phyloP scores from a whole-genome alignment of 2,888 invertebrate genomes.

The Synanthedon andrenaeformis region DNA sequence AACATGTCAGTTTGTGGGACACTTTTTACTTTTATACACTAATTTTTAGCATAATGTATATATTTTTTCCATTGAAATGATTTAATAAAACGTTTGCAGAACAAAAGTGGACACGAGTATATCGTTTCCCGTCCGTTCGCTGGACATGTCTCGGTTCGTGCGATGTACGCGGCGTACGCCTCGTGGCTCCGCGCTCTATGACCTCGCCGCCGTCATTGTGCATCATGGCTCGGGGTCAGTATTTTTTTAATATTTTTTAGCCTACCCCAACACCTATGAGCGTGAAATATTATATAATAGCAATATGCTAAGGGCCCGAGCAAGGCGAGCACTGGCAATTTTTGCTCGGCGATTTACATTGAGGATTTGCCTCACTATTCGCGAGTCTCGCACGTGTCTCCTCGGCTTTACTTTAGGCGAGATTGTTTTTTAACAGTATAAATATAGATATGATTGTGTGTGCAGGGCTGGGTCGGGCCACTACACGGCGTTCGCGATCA shows the following conservation, averaged over 20 bases:
- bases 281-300: too few species aligned
- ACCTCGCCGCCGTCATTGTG: constrained; percentile 84
- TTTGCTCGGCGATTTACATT: too few species aligned
- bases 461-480: constrained; percentile 85
- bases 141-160: constrained; percentile 84
- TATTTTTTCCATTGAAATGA: too few species aligned
- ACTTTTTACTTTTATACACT: too few species aligned
- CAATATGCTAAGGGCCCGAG: too few species aligned
- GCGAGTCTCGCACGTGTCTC: too few species aligned
- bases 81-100: constrained; percentile 19
- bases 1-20: too few species aligned
- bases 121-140: constrained; percentile 78
- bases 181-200: constrained; percentile 76
- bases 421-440: not conserved
- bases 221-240: constrained; percentile 83
- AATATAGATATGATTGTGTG: constrained; percentile 7
- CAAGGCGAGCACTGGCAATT: too few species aligned
- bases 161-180: constrained; percentile 75
- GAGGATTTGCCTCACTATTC: too few species aligned
- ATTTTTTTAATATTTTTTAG: not conserved
- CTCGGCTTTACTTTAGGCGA: too few species aligned
- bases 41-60: too few species aligned
- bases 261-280: too few species aligned
- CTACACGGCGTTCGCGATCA: constrained; percentile 86
- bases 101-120: constrained; percentile 84